Evolutionary conservation across 2,113 vertebrate genomes (phyloP), one percentile per base, ranked within the genome.

Genomic region (Oreamnos americanus): DNA sequence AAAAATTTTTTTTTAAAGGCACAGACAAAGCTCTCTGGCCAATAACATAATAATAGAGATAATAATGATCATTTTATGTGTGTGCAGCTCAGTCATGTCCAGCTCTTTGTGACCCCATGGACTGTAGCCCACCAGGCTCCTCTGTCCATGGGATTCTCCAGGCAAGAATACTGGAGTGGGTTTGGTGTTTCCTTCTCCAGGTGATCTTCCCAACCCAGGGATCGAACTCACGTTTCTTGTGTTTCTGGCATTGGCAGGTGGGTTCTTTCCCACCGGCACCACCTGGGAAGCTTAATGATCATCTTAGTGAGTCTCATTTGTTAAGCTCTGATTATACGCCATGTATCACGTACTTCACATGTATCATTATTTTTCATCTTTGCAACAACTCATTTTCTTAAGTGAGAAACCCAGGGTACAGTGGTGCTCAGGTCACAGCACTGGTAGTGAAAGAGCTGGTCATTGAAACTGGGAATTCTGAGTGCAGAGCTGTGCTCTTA

Each of bases 351-450:
- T 92, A 21, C 62, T 88, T 90, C 87, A 55, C 15, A 9, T 23
- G 1, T 67, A 76, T 86, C 53, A 87, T 89, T 86, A 87, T 87
- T 94, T 95, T 95, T 64, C 15, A 64, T 81, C 74, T 87, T 84
- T 95, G 43, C 6, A 88, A 26, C 17, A 67, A 67, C 17, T 83
- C 11, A 2, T 12, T 88, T 55, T 98, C 94, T 92, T n/a, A 79
- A 43, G 79, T 43, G 39, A 90, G 19, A 45, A 90, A 13, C 7
- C 45, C 85, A 93, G n/a, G 30, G 12, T 55, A 13, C 36, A 71
- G 28, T 83, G 30, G 7, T 53, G 45, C 19, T 92, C 14, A 25
- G 9, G 55, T 82, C 49, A 39, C 28, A 49, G 5, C 39, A 17
- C 64, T 64, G 23, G 28, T 26, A 11, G 71, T 23, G 36, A 33